A percentile compares a stretch with the other conserved stretches of the same genome.
These are phyloP conservation scores for Aromia moschata DNA, from an alignment of 2,888 invertebrate species.

Conservation along the genomic window DNA sequence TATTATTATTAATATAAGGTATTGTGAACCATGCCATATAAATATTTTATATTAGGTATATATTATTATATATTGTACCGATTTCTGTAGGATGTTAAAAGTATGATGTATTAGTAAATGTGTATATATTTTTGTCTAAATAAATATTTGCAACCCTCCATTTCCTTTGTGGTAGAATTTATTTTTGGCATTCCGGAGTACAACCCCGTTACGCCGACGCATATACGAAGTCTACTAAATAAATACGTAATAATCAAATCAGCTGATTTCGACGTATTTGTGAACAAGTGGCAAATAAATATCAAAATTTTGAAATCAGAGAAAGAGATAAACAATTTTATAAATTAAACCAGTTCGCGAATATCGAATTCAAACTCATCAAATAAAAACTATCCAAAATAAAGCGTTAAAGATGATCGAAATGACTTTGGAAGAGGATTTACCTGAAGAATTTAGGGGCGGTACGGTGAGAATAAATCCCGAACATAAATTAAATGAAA, in stretches of 20 bases:
- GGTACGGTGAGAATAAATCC: slow-evolving; percentile 61
- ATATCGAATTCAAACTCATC: background rate
- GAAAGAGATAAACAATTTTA: slow-evolving; percentile 5
- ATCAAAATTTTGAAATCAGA: slow-evolving; percentile 3
- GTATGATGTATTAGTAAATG: no score
- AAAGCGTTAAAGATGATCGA: slow-evolving; percentile 42
- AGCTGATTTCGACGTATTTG: slow-evolving; percentile 35
- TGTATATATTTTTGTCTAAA: no score
- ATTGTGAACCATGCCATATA: no score
- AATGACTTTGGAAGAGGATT: slow-evolving; percentile 65
- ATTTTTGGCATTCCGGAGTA: no score
- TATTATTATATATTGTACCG: no score
- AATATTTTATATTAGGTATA: no score
- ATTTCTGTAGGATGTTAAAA: no score
- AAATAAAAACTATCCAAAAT: background rate
- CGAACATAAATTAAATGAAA: slow-evolving; percentile 39
- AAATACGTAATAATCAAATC: slow-evolving; percentile 19
- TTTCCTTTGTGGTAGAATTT: no score
- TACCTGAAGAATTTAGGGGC: slow-evolving; percentile 66
- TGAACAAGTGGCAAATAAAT: slow-evolving; percentile 3
- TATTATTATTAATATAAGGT: no score
- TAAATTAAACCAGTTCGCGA: slow-evolving; percentile 10
- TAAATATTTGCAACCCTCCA: no score
- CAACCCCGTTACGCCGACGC: no score
- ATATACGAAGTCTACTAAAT: background rate